Conservation (phyloP, 2,113 vertebrate species). For the Notarius lentiginosus region DNA sequence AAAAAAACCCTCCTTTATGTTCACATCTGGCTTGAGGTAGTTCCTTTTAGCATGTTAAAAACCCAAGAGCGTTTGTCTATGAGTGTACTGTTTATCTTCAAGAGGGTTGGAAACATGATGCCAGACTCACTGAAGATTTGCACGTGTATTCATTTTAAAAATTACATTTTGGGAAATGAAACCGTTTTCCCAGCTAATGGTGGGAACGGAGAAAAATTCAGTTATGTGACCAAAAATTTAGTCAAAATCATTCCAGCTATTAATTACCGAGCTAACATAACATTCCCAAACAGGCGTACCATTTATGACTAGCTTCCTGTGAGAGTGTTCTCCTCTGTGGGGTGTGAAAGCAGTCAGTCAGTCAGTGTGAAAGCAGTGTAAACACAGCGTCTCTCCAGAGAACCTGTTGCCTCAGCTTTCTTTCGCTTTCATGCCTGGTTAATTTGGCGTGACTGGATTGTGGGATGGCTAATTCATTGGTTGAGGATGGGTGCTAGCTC, state of each 20-base stretch:
- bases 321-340: background rate
- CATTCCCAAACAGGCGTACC: background rate
- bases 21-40: constrained; percentile 17
- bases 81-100: background rate
- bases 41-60: background rate
- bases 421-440: constrained; percentile 18
- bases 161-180: background rate
- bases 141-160: background rate
- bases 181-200: background rate
- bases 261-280: background rate
- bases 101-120: background rate
- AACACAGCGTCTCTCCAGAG: background rate
- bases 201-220: background rate
- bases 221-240: background rate
- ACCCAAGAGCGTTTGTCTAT: background rate
- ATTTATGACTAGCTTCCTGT: background rate
- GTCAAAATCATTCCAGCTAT: background rate
- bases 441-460: constrained; percentile 28
- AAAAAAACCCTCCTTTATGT: background rate
- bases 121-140: background rate
- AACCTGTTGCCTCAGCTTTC: constrained; percentile 15
- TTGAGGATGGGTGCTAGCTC: constrained; percentile 12
- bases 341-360: background rate
- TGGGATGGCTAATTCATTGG: constrained; percentile 21
- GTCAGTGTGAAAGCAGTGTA: background rate